Base-by-base conservation (phyloP, 2,888 invertebrate genomes). In the Trichogramma dendrolimi region DNA sequence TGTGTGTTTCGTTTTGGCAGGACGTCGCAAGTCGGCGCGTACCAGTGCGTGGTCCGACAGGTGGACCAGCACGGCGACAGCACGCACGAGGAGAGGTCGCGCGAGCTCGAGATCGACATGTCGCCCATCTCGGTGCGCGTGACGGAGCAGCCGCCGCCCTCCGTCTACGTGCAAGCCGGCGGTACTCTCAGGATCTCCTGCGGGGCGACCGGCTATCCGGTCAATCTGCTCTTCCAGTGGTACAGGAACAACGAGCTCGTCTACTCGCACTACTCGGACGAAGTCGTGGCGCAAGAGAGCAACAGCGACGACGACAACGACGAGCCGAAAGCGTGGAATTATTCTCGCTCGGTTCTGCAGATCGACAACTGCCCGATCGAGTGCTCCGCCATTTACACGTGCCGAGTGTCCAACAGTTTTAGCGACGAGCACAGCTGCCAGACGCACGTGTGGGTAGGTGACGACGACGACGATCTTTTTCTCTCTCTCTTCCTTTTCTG, bases 191-290 rank as follows among this genome's bases (percentile, higher is more conserved):
- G 43, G 4, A 66, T 76, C 48, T 65, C 27, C 38, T 76, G 76
- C 50, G 60, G 68, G 55, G 76, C 69, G 5, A 67, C 53, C 39
- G 59, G 72, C 27, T 64, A 75, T 61, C 73, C 76, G 4, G 27
- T 2, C 2, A 51, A 61, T 54, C 73, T 74, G 6, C 49, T 39
- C 41, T 76, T 71, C 61, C 76, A 76, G 54, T 76, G 76, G 76
- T 76, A 71, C 54, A 70, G 69, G 43, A 70, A 73, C 51, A 73
- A 75, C 60, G 68, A 68, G 1, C 27, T 27, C 14, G 69, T 64
- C 27, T 2, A 27, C 27, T 27, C 27, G 3, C 27, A 27, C 27
- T 27, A 27, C 27, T 2, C 27, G 60, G 63, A 69, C 44, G 61
- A 65, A 11, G 27, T 2, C 1, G 27, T 2, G 27, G 27, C 27